Conservation (phyloP, 2,888 invertebrate species). For the Eilema depressum region DNA sequence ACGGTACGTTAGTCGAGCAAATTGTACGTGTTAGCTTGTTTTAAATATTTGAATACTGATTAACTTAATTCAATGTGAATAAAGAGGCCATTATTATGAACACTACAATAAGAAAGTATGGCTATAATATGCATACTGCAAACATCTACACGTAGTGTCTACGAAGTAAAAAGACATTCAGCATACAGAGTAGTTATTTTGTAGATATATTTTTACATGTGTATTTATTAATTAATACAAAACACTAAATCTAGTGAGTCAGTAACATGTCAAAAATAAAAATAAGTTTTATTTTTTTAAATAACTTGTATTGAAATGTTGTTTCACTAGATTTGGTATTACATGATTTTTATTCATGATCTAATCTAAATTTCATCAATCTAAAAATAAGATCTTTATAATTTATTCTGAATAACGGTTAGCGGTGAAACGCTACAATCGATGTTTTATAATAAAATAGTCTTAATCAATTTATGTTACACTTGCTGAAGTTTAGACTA, state of each 20-base stretch:
- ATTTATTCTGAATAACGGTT: conserved; percentile 13
- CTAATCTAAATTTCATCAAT: conserved; percentile 46
- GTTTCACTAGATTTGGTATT: conserved; percentile 44
- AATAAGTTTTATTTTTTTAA: neutral
- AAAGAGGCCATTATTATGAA: conserved; percentile 42
- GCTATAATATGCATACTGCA: conserved; percentile 20
- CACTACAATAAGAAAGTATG: conserved; percentile 37
- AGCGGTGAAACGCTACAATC: neutral
- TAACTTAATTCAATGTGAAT: conserved; percentile 33
- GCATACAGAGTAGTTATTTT: neutral
- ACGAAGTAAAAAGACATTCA: conserved; percentile 9
- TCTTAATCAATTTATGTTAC: conserved; percentile 7
- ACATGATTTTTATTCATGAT: conserved; percentile 33
- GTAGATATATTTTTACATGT: neutral
- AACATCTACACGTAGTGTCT: neutral
- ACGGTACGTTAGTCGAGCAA: conserved; percentile 26
- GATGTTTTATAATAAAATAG: neutral
- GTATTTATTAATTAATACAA: neutral
- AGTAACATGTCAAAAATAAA: conserved; percentile 9
- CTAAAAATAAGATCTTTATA: conserved; percentile 5
- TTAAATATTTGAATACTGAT: conserved; percentile 40
- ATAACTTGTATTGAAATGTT: conserved; percentile 8
- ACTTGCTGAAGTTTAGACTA: conserved; percentile 41
- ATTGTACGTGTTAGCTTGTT: conserved; percentile 23
- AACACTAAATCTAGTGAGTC: conserved; percentile 37